These are phyloP conservation scores for Anthopleura sola DNA, from an alignment of 64 coral and sea anemone genomes.

Conservation along the genomic window DNA sequence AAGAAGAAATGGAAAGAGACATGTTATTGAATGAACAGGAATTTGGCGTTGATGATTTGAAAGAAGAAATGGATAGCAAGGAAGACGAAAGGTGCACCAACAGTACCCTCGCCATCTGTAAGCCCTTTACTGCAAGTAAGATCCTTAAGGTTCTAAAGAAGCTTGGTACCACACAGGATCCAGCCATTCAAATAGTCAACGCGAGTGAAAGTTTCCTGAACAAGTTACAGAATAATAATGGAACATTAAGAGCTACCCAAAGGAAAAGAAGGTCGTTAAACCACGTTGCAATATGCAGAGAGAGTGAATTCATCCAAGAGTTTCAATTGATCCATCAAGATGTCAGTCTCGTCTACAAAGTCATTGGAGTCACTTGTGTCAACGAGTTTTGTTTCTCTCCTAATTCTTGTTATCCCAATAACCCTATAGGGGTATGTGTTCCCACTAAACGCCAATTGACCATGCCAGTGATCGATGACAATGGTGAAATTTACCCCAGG, in stretches of 20 bases:
- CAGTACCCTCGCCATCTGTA: not conserved
- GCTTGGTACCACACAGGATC: not conserved
- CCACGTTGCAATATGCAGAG: not conserved
- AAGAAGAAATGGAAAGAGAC: not conserved
- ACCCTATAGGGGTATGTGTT: not conserved
- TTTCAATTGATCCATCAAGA: too few relatives aligned
- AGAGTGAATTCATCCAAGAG: not conserved
- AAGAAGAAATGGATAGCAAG: not conserved
- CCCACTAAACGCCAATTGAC: not conserved
- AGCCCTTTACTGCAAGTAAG: not conserved
- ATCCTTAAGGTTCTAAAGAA: not conserved
- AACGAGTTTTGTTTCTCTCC: not conserved
- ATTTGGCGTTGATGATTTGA: not conserved
- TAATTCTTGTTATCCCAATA: not conserved
- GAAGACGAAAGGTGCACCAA: not conserved
- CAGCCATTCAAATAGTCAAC: not conserved
- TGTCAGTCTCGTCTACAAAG: not conserved
- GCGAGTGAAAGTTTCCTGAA: not conserved
- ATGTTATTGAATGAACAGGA: not conserved
- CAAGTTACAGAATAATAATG: not conserved
- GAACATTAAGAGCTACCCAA: not conserved
- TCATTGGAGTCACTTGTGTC: not conserved
- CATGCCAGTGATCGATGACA: not conserved
- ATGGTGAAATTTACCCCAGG: not conserved
- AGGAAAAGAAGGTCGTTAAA: not conserved